A percentile compares a stretch with the other conserved stretches of the same genome.
These are phyloP conservation scores for Spinibarbus caldwelli DNA, from an alignment of 2,797 vertebrate species.

Conservation along the genomic window DNA sequence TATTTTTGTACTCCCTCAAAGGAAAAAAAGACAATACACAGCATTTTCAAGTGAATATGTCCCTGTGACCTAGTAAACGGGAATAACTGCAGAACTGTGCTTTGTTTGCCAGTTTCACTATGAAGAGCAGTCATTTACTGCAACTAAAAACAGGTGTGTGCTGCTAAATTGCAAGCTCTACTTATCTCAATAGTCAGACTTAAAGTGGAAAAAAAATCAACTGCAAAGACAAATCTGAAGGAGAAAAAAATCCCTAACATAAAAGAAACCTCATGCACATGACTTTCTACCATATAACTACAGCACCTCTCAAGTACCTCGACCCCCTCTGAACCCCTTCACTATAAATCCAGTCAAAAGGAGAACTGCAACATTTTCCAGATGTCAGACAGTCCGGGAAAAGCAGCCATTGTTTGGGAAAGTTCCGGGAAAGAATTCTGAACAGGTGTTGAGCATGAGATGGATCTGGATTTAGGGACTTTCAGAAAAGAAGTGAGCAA, in stretches of 20 bases:
- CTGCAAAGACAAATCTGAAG: neutral
- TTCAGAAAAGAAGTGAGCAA: conserved; percentile 25
- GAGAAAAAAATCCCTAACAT: neutral
- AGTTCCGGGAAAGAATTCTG: conserved; percentile 67
- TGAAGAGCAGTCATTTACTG: neutral
- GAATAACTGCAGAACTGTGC: conserved; percentile 33
- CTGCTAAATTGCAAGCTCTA: neutral
- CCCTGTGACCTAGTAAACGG: conserved; percentile 42
- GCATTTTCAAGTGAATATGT: conserved; percentile 16
- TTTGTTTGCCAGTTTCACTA: conserved; percentile 17
- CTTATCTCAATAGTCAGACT: neutral
- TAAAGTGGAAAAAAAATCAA: neutral
- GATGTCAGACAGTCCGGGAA: conserved; percentile 72
- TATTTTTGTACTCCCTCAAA: conserved; percentile 45
- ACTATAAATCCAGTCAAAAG: conserved; percentile 70
- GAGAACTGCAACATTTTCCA: conserved; percentile 72
- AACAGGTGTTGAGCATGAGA: conserved; percentile 75
- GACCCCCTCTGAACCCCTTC: conserved; percentile 58
- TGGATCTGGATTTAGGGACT: conserved; percentile 31
- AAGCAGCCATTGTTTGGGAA: conserved; percentile 68
- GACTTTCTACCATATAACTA: conserved; percentile 47
- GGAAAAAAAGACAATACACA: conserved; percentile 37
- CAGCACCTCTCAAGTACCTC: conserved; percentile 24
- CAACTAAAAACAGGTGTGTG: conserved; percentile 13
- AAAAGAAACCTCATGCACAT: neutral